Conservation (phyloP, 2,888 invertebrate species). For the Chorisops tibialis region DNA sequence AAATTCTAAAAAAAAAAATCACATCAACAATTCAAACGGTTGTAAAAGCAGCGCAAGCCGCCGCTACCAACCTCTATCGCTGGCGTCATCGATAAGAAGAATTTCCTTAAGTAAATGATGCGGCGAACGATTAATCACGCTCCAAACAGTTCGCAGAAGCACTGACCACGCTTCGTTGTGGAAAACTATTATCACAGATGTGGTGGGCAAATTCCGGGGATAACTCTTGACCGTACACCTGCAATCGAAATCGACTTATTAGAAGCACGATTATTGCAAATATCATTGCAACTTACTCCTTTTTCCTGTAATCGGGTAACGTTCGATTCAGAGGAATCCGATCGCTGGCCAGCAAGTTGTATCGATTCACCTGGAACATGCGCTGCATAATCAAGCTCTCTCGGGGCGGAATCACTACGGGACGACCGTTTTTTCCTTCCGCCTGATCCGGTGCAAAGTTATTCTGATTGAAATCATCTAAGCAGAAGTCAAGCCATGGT, state of each 20-base stretch:
- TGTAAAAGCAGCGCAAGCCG: background rate
- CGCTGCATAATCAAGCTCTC: constrained; percentile 75
- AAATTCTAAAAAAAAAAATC: constrained; percentile 54
- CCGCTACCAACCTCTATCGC: constrained; percentile 54
- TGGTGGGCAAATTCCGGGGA: constrained; percentile 68
- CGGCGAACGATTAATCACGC: constrained; percentile 88
- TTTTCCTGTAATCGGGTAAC: constrained; percentile 79
- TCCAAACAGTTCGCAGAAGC: constrained; percentile 88
- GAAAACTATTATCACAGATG: constrained; percentile 93
- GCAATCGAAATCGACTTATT: constrained; percentile 36
- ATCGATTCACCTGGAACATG: constrained; percentile 78
- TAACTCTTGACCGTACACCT: constrained; percentile 63
- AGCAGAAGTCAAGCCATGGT: background rate
- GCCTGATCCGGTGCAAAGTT: constrained; percentile 69
- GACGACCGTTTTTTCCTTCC: constrained; percentile 76
- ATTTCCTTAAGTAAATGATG: constrained; percentile 72
- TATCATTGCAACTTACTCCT: constrained; percentile 57
- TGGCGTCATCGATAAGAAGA: constrained; percentile 85
- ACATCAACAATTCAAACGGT: constrained; percentile 1
- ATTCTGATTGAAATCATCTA: constrained; percentile 63
- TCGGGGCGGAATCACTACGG: constrained; percentile 72
- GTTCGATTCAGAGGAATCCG: constrained; percentile 80
- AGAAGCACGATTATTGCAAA: background rate
- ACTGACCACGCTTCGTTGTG: constrained; percentile 99
- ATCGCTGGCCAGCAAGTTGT: constrained; percentile 85